phyloP scores from a whole-genome alignment of 1,140 invertebrate genomes.

The Notospermus geniculatus region DNA sequence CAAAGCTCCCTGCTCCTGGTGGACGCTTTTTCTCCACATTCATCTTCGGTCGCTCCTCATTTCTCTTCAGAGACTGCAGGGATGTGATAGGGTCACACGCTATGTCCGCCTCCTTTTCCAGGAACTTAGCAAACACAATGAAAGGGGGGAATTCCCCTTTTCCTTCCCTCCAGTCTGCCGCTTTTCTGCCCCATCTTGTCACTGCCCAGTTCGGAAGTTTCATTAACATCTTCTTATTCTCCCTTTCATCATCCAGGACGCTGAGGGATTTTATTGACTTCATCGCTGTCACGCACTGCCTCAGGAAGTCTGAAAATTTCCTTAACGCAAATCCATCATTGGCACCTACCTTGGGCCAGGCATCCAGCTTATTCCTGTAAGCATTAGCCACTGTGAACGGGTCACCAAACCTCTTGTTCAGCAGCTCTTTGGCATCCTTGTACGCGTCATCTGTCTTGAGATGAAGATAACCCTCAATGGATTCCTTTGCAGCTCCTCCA shows the following conservation, averaged over 20 bases:
- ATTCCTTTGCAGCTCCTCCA: constrained; percentile 13
- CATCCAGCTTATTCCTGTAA: constrained; percentile 22
- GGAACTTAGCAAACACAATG: constrained; percentile 22
- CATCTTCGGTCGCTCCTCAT: no score
- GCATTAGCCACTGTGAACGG: constrained; percentile 20
- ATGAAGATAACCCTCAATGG: constrained; percentile 20
- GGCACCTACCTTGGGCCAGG: constrained; percentile 23
- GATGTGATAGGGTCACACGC: constrained; percentile 26
- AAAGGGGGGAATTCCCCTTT: constrained; percentile 20
- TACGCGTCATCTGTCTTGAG: constrained; percentile 18
- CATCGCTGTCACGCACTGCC: constrained; percentile 26
- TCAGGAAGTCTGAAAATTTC: constrained; percentile 25
- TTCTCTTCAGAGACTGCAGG: constrained; percentile 17
- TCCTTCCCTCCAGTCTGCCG: constrained; percentile 5
- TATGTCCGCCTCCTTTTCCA: constrained; percentile 23
- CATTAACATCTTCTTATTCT: constrained; percentile 25
- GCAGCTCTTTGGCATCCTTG: constrained; percentile 18
- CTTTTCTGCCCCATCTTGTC: constrained; percentile 21
- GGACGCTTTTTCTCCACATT: no score
- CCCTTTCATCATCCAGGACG: constrained; percentile 25
- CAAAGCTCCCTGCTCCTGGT: no score
- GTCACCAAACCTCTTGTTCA: constrained; percentile 24
- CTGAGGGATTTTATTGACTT: not conserved
- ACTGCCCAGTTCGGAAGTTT: constrained; percentile 31
- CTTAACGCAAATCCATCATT: constrained; percentile 16